Percentiles rank a stretch among this genome's conserved stretches.
Conservation (phyloP, 2,113 vertebrate genomes). For the Chiloscyllium plagiosum region DNA sequence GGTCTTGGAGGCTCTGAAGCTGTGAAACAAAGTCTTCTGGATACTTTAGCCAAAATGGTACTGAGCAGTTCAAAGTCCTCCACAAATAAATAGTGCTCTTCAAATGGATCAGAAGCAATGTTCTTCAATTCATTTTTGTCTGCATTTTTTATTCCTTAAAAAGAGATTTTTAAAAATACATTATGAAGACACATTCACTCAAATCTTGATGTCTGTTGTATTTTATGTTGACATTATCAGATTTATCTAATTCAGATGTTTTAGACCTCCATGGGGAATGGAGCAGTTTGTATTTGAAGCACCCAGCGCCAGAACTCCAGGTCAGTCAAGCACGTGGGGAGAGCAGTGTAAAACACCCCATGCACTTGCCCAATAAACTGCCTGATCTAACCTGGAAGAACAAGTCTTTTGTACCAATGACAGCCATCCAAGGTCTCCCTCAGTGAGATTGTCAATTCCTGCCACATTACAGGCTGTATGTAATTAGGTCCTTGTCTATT, state of each 20-base stretch:
- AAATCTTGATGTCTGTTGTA: background rate
- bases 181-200: background rate
- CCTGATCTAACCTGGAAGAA: background rate
- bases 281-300: background rate
- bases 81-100: conserved; percentile 63
- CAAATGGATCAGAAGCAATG: conserved; percentile 62
- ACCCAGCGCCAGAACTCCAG: background rate
- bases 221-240: background rate
- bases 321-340: background rate
- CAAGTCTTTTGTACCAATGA: background rate
- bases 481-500: background rate
- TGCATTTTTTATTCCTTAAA: conserved; percentile 61
- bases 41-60: conserved; percentile 59
- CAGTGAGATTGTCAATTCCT: background rate
- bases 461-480: background rate
- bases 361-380: background rate
- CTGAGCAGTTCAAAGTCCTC: conserved; percentile 61
- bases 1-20: conserved; percentile 72
- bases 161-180: background rate
- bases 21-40: conserved; percentile 68
- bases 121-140: conserved; percentile 60
- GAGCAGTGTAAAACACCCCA: background rate
- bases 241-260: background rate
- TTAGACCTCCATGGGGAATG: background rate
- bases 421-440: background rate